Percentiles rank a stretch among this genome's conserved stretches.
These are phyloP conservation scores for Stegodyphus dumicola DNA, from an alignment of 1,140 invertebrate genomes.

Conservation along the genomic window DNA sequence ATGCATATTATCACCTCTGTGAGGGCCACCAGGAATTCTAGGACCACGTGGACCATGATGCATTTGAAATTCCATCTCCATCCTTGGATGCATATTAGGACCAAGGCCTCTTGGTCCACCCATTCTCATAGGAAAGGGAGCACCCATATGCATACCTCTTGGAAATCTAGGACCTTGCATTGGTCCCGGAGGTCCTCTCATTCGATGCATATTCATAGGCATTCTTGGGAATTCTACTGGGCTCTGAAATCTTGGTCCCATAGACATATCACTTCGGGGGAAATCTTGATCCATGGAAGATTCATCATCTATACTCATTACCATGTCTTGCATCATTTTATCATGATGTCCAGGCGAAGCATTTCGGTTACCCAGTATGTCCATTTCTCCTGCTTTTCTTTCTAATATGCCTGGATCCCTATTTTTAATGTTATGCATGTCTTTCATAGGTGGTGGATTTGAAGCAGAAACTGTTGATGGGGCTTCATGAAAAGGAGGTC, in stretches of 20 bases:
- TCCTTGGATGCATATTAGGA: constrained; percentile 33
- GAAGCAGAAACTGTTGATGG: not conserved
- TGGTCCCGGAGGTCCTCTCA: constrained; percentile 16
- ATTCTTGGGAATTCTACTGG: constrained; percentile 27
- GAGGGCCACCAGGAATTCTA: not conserved
- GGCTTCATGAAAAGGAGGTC: constrained; percentile 21
- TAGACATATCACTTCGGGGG: not conserved
- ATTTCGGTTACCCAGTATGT: not conserved
- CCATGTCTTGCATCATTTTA: constrained; percentile 42
- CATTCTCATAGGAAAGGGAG: constrained; percentile 13
- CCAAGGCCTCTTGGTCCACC: constrained; percentile 29
- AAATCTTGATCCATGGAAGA: constrained; percentile 53
- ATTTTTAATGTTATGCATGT: not conserved
- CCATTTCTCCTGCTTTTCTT: constrained; percentile 11
- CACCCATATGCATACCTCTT: constrained; percentile 14
- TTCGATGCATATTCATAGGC: constrained; percentile 35
- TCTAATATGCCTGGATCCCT: not conserved
- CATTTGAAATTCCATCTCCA: constrained; percentile 38
- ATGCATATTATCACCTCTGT: not conserved
- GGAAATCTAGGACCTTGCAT: constrained; percentile 20
- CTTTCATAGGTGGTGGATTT: constrained; percentile 11
- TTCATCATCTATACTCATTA: constrained; percentile 52
- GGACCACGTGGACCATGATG: constrained; percentile 1
- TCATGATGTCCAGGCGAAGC: constrained; percentile 16
- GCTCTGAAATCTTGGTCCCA: constrained; percentile 23